Evolutionary conservation across 2,888 invertebrate genomes (phyloP), one percentile per base, ranked within the genome.

Genomic region (Drosophila robusta): DNA sequence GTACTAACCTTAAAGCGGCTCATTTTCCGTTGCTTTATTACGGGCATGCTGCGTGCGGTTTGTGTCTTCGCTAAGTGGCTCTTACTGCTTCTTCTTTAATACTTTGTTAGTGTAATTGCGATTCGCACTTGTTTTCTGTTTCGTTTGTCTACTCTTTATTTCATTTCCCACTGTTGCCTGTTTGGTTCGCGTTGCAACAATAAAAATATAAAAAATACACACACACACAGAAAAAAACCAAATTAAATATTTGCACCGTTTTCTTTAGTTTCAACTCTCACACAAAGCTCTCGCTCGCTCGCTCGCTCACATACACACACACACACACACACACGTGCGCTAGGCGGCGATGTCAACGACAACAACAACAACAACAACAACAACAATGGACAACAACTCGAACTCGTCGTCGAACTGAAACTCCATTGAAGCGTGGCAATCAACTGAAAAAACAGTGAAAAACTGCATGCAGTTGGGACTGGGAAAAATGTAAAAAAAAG

Each of bases 401-500:
- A 64, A 65, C 58, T 66, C 69, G 65, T 67, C 60, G 55, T 71
- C 80, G 78, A 75, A 69, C 78, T 82, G 86, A 83, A 89, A 87
- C 90, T 83, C 84, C 90, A 90, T 87, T 89, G 90, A 89, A 90
- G 90, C 90, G 90, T 90, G 85, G 86, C 87, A 89, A 79, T 77
- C 79, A 73, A 81, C 80, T 77, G 78, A 80, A 66, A 80, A 72
- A 75, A 68, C 58, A 71, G 68, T 67, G 80, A 80, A 86, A 88
- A 83, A 71, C 72, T 67, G 67, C 71, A 75, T 71, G 58, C 60
- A 57, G 57, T 54, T 73, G 67, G 55, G 44, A 60, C 65, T 66
- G 54, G 65, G 62, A 63, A 70, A 78, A 76, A 66, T 65, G 61
- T 58, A 51, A n/a, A 62, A 73, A 14, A 24, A 26, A 11, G 11